Conservation (phyloP, 2,797 vertebrate genomes). For the Acropternis orthonyx region DNA sequence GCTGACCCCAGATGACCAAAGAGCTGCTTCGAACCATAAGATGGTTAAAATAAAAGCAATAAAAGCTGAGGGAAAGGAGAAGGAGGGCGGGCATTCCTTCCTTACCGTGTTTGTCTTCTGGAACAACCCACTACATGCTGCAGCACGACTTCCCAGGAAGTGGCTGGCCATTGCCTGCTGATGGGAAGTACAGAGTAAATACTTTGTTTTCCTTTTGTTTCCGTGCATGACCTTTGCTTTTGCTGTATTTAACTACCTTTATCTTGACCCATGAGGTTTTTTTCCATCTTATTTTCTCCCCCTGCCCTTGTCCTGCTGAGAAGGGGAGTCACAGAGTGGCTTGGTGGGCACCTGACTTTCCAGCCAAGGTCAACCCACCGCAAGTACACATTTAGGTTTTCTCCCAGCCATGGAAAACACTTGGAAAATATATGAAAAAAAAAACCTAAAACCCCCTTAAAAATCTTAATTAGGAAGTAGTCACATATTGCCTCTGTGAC, state of each 20-base stretch:
- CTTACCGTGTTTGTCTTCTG: neutral
- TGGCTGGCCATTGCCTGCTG: neutral
- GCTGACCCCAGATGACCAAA: neutral
- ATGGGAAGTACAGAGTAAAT: neutral
- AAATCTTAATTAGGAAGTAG: neutral
- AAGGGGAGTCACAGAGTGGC: neutral
- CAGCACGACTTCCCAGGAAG: neutral
- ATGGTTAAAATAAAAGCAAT: neutral
- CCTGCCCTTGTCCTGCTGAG: neutral
- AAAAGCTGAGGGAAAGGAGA: neutral
- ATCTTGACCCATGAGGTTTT: neutral
- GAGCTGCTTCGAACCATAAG: neutral
- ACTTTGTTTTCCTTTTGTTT: neutral
- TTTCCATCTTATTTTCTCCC: neutral
- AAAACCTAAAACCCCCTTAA: neutral
- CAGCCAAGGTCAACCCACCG: neutral
- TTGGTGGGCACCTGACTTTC: neutral
- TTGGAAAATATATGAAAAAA: neutral
- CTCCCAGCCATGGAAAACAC: neutral
- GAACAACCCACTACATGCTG: neutral
- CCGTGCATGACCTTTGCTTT: neutral
- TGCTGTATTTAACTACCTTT: neutral
- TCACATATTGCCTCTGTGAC: neutral
- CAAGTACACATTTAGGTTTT: neutral
- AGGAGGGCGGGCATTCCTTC: neutral